Conservation (phyloP, 2,113 vertebrate genomes). For the Oenanthe oenanthe region DNA sequence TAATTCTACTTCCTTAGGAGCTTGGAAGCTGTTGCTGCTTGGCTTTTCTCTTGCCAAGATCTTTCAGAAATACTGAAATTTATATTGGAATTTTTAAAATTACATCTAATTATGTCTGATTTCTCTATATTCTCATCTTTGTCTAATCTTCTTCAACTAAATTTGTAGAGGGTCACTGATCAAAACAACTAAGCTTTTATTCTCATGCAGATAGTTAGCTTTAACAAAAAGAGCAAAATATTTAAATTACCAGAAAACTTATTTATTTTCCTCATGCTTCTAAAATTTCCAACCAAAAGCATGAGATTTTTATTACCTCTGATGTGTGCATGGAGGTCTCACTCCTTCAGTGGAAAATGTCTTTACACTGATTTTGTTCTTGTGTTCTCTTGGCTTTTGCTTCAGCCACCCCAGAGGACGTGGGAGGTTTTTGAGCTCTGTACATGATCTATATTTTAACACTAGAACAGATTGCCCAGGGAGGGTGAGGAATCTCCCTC, state of each 20-base stretch:
- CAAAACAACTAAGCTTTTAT: background rate
- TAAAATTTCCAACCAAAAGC: background rate
- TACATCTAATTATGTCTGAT: background rate
- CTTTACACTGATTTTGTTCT: background rate
- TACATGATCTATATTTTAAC: background rate
- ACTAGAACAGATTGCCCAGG: background rate
- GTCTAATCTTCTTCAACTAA: background rate
- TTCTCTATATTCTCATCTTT: background rate
- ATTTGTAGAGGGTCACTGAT: background rate
- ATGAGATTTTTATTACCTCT: background rate
- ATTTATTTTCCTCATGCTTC: background rate
- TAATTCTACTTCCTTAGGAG: background rate
- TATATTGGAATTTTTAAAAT: background rate
- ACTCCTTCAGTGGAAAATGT: background rate
- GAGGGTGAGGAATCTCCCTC: background rate
- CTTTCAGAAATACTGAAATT: background rate
- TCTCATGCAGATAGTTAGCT: background rate
- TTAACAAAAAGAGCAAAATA: background rate
- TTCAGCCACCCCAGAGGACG: background rate
- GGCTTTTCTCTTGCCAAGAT: background rate
- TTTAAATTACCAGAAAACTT: background rate
- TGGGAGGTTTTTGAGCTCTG: background rate
- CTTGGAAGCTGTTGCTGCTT: background rate
- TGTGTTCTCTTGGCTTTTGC: background rate
- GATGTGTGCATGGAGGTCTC: accelerated